phyloP scores from a whole-genome alignment of 2,113 vertebrate species.

The Paramisgurnus dabryanus region DNA sequence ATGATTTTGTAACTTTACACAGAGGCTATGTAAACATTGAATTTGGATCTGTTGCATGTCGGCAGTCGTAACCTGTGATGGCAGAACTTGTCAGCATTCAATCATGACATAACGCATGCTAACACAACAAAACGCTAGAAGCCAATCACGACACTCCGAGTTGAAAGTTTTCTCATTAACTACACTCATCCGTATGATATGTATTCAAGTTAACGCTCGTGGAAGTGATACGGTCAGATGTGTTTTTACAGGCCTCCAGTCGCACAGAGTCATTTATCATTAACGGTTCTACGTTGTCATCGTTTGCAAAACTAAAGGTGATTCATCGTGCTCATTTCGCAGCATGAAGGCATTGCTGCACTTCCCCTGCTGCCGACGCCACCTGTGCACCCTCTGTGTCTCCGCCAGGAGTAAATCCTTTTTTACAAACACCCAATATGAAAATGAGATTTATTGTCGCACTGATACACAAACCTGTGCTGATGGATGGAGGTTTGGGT shows the following conservation, averaged over 20 bases:
- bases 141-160: no score
- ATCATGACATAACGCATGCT: no score
- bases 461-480: constrained; percentile 45
- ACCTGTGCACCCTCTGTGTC: constrained; percentile 48
- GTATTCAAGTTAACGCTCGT: background rate
- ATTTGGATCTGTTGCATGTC: no score
- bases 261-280: constrained; percentile 45
- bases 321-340: constrained; percentile 57
- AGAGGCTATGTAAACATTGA: no score
- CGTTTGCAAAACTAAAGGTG: constrained; percentile 40
- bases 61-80: no score
- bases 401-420: constrained; percentile 37
- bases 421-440: constrained; percentile 53
- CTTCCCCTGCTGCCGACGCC: constrained; percentile 37
- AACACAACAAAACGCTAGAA: no score
- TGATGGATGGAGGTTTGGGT: constrained; percentile 55
- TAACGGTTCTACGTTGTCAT: constrained; percentile 38
- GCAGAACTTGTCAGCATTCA: no score
- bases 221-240: background rate
- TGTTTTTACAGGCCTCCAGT: constrained; percentile 28
- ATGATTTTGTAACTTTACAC: no score
- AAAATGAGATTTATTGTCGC: constrained; percentile 58
- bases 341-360: constrained; percentile 36
- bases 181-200: background rate
- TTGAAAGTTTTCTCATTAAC: background rate